phyloP scores from a whole-genome alignment of 2,797 vertebrate genomes.

The Scyliorhinus canicula region DNA sequence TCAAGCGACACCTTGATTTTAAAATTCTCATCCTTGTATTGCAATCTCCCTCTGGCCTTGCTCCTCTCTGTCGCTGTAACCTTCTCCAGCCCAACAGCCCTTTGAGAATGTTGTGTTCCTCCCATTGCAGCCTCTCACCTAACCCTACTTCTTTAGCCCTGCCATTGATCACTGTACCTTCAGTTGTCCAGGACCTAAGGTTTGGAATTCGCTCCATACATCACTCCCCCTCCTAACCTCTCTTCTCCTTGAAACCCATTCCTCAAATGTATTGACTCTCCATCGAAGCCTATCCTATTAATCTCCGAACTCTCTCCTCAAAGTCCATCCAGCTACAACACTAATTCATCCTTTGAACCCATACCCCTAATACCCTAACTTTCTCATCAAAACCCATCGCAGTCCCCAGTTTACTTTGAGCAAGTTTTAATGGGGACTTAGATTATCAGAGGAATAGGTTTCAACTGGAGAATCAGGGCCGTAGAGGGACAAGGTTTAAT shows the following conservation, averaged over 20 bases:
- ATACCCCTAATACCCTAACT: not conserved
- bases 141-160: not conserved
- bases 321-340: not conserved
- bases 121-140: not conserved
- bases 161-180: not conserved
- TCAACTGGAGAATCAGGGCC: too few relatives aligned
- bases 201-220: not conserved
- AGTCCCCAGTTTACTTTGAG: not conserved
- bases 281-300: not conserved
- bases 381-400: not conserved
- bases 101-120: not conserved
- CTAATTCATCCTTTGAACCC: not conserved
- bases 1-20: not conserved
- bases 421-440: not conserved
- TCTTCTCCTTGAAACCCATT: not conserved
- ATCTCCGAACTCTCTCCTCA: not conserved
- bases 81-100: not conserved
- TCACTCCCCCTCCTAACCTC: not conserved
- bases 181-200: not conserved
- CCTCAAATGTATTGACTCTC: not conserved
- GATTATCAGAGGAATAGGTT: not conserved
- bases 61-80: not conserved
- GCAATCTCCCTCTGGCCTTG: not conserved
- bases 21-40: not conserved
- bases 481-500: not conserved